Percentiles rank a stretch among this genome's conserved stretches.
phyloP scores from a whole-genome alignment of 2,113 vertebrate genomes.

The Steatornis caripensis region DNA sequence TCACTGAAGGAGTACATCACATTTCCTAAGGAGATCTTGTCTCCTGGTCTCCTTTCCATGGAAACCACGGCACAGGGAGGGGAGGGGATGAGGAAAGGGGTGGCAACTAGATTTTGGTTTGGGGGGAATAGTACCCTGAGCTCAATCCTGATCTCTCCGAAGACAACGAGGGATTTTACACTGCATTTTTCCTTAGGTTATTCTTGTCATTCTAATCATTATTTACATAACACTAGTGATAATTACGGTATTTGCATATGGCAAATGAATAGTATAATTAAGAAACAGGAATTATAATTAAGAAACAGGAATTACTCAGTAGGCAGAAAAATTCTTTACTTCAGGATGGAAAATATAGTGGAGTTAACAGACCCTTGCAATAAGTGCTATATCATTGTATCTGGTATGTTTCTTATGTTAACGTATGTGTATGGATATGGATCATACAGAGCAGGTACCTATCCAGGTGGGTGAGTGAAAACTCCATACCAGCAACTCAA shows the following conservation, averaged over 20 bases:
- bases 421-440: rapidly evolving
- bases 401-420: not conserved
- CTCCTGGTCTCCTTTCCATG: not conserved
- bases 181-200: not conserved
- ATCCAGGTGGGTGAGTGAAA: not conserved
- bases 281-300: not conserved
- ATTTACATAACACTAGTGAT: not conserved
- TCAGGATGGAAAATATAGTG: not conserved
- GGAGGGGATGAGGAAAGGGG: not conserved
- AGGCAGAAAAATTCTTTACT: not conserved
- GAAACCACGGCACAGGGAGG: not conserved
- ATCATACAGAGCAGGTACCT: not conserved
- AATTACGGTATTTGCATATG: not conserved
- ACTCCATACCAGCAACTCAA: not conserved
- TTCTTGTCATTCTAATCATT: not conserved
- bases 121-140: not conserved
- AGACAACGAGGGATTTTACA: not conserved
- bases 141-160: not conserved
- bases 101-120: not conserved
- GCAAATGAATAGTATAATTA: not conserved
- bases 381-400: not conserved
- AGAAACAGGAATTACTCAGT: not conserved
- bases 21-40: not conserved
- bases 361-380: not conserved
- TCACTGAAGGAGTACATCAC: not conserved